Conservation (phyloP, 2,113 vertebrate species). For the Campylorhamphus procurvoides region DNA sequence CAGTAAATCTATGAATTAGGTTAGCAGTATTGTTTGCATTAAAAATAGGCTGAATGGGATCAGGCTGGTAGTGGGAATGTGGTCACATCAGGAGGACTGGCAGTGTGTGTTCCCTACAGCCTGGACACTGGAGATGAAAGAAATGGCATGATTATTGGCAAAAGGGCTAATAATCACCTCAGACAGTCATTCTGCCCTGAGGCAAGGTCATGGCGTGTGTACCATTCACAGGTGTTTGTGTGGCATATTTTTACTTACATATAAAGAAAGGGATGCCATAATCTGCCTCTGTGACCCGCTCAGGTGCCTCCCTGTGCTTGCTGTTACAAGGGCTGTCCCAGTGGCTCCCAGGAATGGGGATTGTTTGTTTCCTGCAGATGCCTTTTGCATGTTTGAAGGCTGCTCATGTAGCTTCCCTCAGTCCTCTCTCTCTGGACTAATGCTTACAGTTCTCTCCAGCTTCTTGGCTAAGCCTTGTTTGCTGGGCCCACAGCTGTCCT, state of each 20-base stretch:
- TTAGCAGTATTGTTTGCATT: not conserved
- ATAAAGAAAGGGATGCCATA: not conserved
- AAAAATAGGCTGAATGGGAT: not conserved
- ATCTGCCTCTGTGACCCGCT: not conserved
- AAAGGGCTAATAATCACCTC: not conserved
- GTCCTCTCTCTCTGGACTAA: not conserved
- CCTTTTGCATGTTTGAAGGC: not conserved
- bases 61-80: not conserved
- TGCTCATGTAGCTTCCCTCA: not conserved
- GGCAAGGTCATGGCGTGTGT: not conserved
- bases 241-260: not conserved
- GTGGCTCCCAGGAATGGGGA: not conserved
- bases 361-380: not conserved
- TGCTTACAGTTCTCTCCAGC: not conserved
- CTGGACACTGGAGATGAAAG: not conserved
- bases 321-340: not conserved
- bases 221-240: not conserved
- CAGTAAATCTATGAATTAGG: not conserved
- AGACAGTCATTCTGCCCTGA: not conserved
- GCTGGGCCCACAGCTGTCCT: not conserved
- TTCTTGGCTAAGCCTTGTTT: not conserved
- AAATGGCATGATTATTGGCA: not conserved
- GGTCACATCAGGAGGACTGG: not conserved
- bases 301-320: accelerated
- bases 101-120: not conserved